phyloP scores from a whole-genome alignment of 2,888 invertebrate species.

The Nematopogon swammerdamellus region DNA sequence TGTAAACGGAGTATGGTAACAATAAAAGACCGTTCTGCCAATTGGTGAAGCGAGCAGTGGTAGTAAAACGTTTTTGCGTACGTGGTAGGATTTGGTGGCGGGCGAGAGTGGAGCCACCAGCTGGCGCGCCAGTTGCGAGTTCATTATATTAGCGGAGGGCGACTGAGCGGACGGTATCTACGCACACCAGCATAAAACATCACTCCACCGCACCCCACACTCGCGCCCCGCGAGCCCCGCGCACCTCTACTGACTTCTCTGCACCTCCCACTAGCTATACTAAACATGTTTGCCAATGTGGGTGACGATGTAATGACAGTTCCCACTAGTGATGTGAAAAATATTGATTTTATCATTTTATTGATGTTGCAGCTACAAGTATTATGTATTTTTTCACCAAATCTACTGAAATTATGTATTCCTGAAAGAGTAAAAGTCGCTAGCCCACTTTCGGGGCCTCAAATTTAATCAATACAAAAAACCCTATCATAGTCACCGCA shows the following conservation, averaged over 20 bases:
- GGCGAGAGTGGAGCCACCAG: conserved; percentile 58
- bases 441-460: too few species aligned
- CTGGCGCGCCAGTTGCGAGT: conserved; percentile 59
- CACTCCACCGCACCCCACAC: conserved; percentile 8
- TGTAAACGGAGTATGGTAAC: neutral
- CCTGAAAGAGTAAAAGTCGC: too few species aligned
- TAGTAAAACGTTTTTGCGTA: conserved; percentile 48
- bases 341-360: too few species aligned
- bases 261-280: neutral
- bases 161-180: conserved; percentile 33
- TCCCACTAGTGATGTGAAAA: too few species aligned
- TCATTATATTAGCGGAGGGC: conserved; percentile 45
- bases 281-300: too few species aligned
- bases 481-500: too few species aligned
- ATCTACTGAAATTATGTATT: too few species aligned
- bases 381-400: too few species aligned
- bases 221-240: neutral
- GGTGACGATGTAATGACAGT: too few species aligned
- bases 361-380: too few species aligned
- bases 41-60: conserved; percentile 42
- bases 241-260: neutral
- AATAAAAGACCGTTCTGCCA: conserved; percentile 6
- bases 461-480: too few species aligned
- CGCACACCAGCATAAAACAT: conserved; percentile 30
- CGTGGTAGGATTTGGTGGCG: conserved; percentile 38